Conservation (phyloP, 2,888 invertebrate genomes). For the Phalera bucephala region DNA sequence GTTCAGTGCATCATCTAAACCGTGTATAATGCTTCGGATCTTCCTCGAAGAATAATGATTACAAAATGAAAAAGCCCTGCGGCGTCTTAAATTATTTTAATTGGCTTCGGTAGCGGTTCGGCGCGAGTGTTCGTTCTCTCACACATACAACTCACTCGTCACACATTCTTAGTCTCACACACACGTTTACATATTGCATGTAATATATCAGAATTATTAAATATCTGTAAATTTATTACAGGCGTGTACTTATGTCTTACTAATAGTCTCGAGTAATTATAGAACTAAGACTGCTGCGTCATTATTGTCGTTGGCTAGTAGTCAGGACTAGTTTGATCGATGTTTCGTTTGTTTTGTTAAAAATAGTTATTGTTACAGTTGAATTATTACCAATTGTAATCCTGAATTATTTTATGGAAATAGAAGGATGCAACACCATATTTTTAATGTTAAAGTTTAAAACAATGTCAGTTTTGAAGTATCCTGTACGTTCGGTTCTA, state of each 20-base stretch:
- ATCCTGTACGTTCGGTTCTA: too few relatives aligned
- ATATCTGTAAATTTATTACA: slow-evolving; percentile 41
- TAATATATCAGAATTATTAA: slow-evolving; percentile 42
- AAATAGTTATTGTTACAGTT: slow-evolving; percentile 3
- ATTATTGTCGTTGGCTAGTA: slow-evolving; percentile 18
- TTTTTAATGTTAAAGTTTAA: too few relatives aligned
- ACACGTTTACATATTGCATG: slow-evolving; percentile 14
- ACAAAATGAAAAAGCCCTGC: slow-evolving; percentile 77
- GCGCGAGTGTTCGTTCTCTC: slow-evolving; percentile 48
- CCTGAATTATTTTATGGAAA: neutral
- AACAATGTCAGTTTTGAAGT: too few relatives aligned
- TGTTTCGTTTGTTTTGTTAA: slow-evolving; percentile 10
- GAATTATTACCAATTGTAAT: neutral
- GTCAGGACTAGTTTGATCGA: slow-evolving; percentile 15
- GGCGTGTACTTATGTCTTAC: slow-evolving; percentile 32
- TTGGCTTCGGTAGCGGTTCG: slow-evolving; percentile 81
- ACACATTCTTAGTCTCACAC: slow-evolving; percentile 36
- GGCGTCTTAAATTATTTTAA: slow-evolving; percentile 83
- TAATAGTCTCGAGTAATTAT: slow-evolving; percentile 35
- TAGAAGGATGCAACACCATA: too few relatives aligned
- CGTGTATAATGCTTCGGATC: slow-evolving; percentile 75
- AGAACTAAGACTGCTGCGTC: slow-evolving; percentile 20
- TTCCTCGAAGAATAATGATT: slow-evolving; percentile 76
- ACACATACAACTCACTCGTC: slow-evolving; percentile 36
- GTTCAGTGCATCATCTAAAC: slow-evolving; percentile 69